Evolutionary conservation across 2,113 vertebrate genomes (phyloP), one percentile per base, ranked within the genome.

Genomic region (Petrocephalus zakoni): DNA sequence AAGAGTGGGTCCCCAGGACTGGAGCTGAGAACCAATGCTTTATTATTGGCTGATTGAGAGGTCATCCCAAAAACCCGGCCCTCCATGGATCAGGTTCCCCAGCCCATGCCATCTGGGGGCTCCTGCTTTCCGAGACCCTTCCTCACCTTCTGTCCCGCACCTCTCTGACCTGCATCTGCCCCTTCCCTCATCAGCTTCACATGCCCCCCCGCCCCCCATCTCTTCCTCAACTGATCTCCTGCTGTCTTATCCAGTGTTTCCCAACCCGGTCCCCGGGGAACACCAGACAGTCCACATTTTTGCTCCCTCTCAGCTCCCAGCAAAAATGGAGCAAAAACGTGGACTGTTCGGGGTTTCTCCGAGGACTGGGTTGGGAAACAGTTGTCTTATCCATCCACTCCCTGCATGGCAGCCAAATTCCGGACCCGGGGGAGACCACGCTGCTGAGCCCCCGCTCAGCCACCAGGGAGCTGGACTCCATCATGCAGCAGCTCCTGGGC

Each of bases 401-500:
- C 87, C 87, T 85, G 51, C 21, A 47, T 34, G 21, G 46, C 88
- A 96, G 95, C 91, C 90, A 94, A 47, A 82, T 92, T 10, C 92
- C 93, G 4, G 85, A 87, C 61, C 93, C 92, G 0, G 90, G 90
- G 61, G 91, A 90, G 56, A 92, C 88, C 61, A 55, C 46, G 1
- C 29, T 91, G 10, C 53, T 72, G 9, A 83, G 90, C 46, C 89
- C 91, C 0, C 68, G 88, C 49, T 94, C 95, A 0, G 93, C 95
- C 85, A 94, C 92, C 25, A 83, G 87, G 34, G 95, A 96, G 81
- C 92, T 96, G 87, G 94, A 96, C 2, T 93, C 89, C 58, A 92
- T 96, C 88, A 91, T 96, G 90, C 89, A 95, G 83, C 92, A 94
- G 7, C 88, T 96, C 72, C 58, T 95, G 91, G 87, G 91, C 51